Conservation (phyloP, 2,888 invertebrate genomes). For the Leucozona laternaria region DNA sequence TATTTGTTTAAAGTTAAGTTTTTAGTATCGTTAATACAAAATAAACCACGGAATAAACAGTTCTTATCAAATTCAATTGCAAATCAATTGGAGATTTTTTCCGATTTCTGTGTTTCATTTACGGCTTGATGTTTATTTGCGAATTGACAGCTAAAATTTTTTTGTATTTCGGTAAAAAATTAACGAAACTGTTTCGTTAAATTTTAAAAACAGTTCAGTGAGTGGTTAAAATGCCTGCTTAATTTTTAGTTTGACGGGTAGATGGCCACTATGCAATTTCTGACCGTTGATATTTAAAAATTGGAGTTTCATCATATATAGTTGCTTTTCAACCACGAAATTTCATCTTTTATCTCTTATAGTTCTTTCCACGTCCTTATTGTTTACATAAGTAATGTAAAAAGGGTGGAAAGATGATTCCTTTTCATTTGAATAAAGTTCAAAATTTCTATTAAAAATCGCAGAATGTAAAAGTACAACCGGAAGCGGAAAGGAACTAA, state of each 20-base stretch:
- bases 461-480: too few species aligned
- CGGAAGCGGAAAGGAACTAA: too few species aligned
- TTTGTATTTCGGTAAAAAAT: slow-evolving; percentile 3
- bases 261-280: slow-evolving; percentile 1
- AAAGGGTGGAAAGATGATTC: too few species aligned
- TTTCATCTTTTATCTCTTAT: too few species aligned
- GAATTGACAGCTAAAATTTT: slow-evolving; percentile 53
- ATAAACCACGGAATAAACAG: slow-evolving; percentile 17
- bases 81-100: slow-evolving; percentile 19
- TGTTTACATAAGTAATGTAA: too few species aligned
- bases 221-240: neutral
- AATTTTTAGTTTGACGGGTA: slow-evolving; percentile 5
- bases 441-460: too few species aligned
- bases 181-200: slow-evolving; percentile 35
- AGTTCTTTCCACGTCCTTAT: too few species aligned
- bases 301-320: too few species aligned
- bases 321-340: too few species aligned
- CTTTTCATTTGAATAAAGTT: too few species aligned
- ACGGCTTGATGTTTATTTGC: slow-evolving; percentile 39
- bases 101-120: slow-evolving; percentile 12
- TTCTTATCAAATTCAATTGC: slow-evolving; percentile 48
- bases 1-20: neutral
- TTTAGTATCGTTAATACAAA: neutral
- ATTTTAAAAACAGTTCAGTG: slow-evolving; percentile 45
- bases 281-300: slow-evolving; percentile 17